phyloP scores from a whole-genome alignment of 2,888 invertebrate species.

The Andricus quercusramuli region DNA sequence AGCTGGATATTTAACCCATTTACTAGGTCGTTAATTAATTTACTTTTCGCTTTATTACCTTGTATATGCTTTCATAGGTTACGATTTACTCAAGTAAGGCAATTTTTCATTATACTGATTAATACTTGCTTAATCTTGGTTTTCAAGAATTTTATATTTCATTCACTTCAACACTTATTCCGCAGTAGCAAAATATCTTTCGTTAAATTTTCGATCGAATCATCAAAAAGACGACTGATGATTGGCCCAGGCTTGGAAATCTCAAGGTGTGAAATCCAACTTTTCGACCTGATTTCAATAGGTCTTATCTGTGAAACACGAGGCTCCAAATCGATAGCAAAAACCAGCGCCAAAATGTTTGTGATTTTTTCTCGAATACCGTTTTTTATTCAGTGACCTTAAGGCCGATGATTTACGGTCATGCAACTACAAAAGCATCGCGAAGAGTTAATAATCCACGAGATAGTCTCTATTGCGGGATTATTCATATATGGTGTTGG shows the following conservation, averaged over 20 bases:
- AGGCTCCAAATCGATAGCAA: slow-evolving; percentile 17
- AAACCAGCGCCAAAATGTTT: slow-evolving; percentile 19
- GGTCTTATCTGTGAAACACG: background rate
- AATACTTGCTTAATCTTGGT: too few relatives aligned
- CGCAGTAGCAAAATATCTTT: too few relatives aligned
- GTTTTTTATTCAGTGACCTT: slow-evolving; percentile 34
- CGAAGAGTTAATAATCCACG: slow-evolving; percentile 31
- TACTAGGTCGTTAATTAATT: background rate
- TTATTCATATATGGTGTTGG: slow-evolving; percentile 27
- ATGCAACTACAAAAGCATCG: slow-evolving; percentile 34
- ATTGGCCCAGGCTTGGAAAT: background rate
- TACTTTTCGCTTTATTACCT: slow-evolving; percentile 1
- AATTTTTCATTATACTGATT: slow-evolving; percentile 1
- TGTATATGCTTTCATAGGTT: background rate
- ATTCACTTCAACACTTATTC: too few relatives aligned
- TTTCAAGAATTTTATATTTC: too few relatives aligned
- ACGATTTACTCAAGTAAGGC: background rate
- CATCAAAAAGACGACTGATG: background rate
- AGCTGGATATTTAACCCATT: slow-evolving; percentile 26
- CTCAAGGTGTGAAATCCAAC: background rate
- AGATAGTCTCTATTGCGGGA: slow-evolving; percentile 24
- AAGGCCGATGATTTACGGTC: slow-evolving; percentile 28
- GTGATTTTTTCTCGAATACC: slow-evolving; percentile 26
- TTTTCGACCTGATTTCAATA: slow-evolving; percentile 7
- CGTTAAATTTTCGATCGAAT: background rate